Evolutionary conservation across 2,113 vertebrate species (phyloP).

Genomic region (Lynx canadensis): DNA sequence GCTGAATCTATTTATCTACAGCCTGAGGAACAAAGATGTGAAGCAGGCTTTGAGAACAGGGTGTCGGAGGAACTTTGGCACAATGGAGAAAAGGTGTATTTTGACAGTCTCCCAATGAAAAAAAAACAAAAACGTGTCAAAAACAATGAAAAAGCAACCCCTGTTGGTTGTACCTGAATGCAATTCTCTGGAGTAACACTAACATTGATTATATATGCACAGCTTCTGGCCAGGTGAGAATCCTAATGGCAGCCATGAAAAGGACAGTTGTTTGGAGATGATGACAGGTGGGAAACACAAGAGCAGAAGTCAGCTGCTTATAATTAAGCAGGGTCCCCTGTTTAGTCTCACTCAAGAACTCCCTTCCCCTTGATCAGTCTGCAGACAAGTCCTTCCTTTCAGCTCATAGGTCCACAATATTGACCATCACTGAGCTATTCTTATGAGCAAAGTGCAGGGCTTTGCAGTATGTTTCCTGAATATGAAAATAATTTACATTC

Average conservation of each 20-base stretch:
- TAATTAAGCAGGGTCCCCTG: background rate
- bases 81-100: background rate
- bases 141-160: background rate
- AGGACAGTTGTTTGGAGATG: background rate
- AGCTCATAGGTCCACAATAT: background rate
- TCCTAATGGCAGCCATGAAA: background rate
- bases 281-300: background rate
- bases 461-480: background rate
- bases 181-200: background rate
- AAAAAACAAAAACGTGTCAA: background rate
- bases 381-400: background rate
- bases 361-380: background rate
- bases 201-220: conserved; percentile 24
- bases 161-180: background rate
- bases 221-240: background rate
- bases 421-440: background rate
- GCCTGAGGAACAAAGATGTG: conserved; percentile 47
- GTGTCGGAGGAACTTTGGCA: background rate
- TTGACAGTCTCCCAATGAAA: background rate
- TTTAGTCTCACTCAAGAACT: background rate
- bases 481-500: background rate
- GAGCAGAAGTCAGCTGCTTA: background rate
- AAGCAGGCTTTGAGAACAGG: conserved; percentile 48
- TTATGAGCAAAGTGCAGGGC: background rate
- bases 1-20: conserved; percentile 63